Evolutionary conservation across 2,797 vertebrate genomes (phyloP).

Genomic region (Xyrichtys novacula): DNA sequence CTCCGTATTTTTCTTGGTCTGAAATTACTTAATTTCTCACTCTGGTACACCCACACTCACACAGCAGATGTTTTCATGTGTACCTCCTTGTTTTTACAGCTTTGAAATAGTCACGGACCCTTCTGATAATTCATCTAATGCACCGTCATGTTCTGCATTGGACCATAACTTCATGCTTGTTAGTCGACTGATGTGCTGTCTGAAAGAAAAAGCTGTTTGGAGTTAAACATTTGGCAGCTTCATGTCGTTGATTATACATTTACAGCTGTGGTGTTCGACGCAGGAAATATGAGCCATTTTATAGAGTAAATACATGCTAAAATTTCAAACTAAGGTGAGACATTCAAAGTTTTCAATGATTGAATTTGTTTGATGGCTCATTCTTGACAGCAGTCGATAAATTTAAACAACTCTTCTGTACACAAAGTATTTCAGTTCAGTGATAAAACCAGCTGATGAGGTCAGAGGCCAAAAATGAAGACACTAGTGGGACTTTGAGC

Average conservation of each 20-base stretch:
- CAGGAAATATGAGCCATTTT: too few species aligned
- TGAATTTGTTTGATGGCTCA: too few species aligned
- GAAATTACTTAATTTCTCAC: conserved; percentile 59
- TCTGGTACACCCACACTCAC: conserved; percentile 24
- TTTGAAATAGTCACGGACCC: conserved; percentile 67
- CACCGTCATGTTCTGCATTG: conserved; percentile 55
- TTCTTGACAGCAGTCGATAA: neutral
- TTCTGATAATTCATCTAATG: conserved; percentile 70
- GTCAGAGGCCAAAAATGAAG: too few species aligned
- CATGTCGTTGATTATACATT: conserved; percentile 2
- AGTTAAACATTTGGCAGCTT: conserved; percentile 23
- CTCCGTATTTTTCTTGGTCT: conserved; percentile 67
- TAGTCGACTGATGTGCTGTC: conserved; percentile 42
- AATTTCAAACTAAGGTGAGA: too few species aligned
- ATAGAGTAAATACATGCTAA: too few species aligned
- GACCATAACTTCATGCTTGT: conserved; percentile 66
- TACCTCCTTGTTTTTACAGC: conserved; percentile 75
- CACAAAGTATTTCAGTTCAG: too few species aligned
- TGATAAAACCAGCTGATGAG: too few species aligned
- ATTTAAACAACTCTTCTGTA: neutral
- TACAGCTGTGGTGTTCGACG: too few species aligned
- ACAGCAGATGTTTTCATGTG: conserved; percentile 73
- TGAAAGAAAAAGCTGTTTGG: conserved; percentile 28
- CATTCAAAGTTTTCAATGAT: too few species aligned
- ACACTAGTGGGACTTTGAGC: too few species aligned